Evolutionary conservation across 2,888 invertebrate genomes (phyloP).

Genomic region (Argyra leucocephala): DNA sequence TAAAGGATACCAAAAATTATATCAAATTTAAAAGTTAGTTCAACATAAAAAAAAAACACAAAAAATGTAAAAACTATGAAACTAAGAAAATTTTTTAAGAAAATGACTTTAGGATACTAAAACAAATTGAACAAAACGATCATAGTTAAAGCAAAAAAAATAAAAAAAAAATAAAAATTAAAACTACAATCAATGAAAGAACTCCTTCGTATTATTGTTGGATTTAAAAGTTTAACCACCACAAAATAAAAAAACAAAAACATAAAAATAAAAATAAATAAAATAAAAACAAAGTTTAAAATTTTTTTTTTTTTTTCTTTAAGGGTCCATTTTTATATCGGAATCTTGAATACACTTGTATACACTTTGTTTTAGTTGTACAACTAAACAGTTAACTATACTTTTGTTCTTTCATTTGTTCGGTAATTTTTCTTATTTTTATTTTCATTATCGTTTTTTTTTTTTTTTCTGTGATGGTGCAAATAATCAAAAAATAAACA

Average conservation of each 20-base stretch:
- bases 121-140: background rate
- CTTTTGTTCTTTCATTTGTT: background rate
- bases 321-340: background rate
- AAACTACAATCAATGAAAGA: background rate
- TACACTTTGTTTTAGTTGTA: background rate
- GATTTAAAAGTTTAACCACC: constrained; percentile 3
- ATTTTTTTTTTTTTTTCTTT: background rate
- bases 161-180: background rate
- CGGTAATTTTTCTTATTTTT: too few relatives aligned
- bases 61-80: too few relatives aligned
- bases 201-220: background rate
- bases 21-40: too few relatives aligned
- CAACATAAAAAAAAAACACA: too few relatives aligned
- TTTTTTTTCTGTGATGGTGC: background rate
- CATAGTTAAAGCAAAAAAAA: background rate
- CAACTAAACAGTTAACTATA: background rate
- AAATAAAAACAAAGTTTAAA: too few relatives aligned
- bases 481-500: background rate
- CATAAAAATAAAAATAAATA: too few relatives aligned
- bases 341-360: background rate
- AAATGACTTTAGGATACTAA: background rate
- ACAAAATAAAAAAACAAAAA: background rate
- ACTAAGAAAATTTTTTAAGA: background rate
- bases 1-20: too few relatives aligned
- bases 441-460: background rate